Evolutionary conservation across 2,888 invertebrate genomes (phyloP).

Genomic region (Melinopterus prodromus): DNA sequence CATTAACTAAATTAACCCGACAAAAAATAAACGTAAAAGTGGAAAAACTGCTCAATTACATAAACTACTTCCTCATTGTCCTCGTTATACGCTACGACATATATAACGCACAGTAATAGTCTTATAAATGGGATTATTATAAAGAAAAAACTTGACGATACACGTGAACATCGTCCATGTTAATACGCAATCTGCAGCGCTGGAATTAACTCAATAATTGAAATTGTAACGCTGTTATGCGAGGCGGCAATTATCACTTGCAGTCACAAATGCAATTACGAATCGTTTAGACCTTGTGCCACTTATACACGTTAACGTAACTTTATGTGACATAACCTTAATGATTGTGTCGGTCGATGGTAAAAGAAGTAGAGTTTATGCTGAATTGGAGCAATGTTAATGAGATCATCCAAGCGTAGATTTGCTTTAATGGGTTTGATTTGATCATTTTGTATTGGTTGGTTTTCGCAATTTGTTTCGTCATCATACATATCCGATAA

Average conservation of each 20-base stretch:
- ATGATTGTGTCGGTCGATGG: neutral
- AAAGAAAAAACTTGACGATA: neutral
- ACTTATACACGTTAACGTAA: neutral
- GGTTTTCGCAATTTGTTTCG: no score
- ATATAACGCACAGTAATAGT: neutral
- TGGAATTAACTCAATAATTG: neutral
- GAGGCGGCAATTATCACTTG: neutral
- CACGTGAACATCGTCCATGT: no score
- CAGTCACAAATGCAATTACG: neutral
- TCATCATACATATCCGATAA: no score
- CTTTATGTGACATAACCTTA: neutral
- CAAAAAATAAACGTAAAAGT: neutral
- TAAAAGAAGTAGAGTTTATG: neutral
- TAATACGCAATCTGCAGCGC: neutral
- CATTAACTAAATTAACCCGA: neutral
- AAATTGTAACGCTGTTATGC: neutral
- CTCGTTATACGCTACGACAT: neutral
- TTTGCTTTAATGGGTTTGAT: neutral
- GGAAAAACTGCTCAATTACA: neutral
- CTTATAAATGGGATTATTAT: neutral
- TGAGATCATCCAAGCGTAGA: neutral
- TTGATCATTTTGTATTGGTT: neutral
- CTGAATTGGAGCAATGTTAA: neutral
- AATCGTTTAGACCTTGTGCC: neutral
- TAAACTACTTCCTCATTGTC: neutral